Evolutionary conservation across 2,113 vertebrate genomes (phyloP), one percentile per base, ranked within the genome.

Genomic region (Dasyornis broadbenti): DNA sequence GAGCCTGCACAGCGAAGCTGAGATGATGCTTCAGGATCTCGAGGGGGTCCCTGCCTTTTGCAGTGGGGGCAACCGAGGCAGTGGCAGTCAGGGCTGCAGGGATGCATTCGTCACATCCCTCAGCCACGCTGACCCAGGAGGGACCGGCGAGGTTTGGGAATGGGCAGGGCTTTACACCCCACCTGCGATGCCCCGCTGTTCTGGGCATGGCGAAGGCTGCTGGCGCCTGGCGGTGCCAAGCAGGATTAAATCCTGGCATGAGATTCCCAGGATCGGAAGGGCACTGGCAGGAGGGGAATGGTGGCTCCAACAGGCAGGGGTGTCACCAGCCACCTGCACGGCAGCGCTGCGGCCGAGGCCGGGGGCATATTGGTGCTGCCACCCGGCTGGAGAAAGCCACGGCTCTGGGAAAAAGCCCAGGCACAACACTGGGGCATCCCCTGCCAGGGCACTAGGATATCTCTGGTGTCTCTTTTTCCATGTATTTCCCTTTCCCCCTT

Each of bases 111-210:
- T 15, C 17, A 1, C n/a, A 5, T 47, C 49, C 37, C 22, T 35
- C 20, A 24, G 70, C 40, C 21, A 1, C 2, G 2, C 20, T 10
- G 42, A 24, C 7, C 35, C 50, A 2, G 63, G 68, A 60, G 60
- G 30, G 35, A 23, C 6, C 4, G 0, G 50, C 2, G 3, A 33
- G 71, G 44, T 33, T 35, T 33, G 60, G 60, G 13, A 6, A 3
- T 0, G 18, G 63, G 12, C 69, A 21, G 7, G 37, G 22, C 3
- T 60, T 57, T 7, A 10, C 33, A 19, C 17, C 15, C 13, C 13
- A 4, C 5, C 35, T 8, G 9, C 10, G 3, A 2, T 2, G 15
- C 7, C 13, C 11, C 2, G 0, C 24, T 11, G 1, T 2, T 31
- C 21, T 11, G 4, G 11, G 44, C 20, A 11, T 18, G 37, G 49